phyloP scores from a whole-genome alignment of 2,113 vertebrate genomes.

The Coreoperca whiteheadi region DNA sequence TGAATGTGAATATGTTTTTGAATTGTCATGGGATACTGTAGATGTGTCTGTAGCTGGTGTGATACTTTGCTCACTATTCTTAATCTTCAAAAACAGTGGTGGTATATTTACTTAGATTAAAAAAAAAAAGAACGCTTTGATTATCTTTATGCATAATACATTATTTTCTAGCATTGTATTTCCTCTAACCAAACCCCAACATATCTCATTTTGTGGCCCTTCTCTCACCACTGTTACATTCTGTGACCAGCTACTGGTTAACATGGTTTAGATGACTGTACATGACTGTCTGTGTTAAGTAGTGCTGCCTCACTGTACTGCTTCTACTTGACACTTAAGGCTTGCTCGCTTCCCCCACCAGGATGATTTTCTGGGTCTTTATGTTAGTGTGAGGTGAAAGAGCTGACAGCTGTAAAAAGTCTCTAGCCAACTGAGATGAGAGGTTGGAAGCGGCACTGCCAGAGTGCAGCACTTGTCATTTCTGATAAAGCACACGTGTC shows the following conservation, averaged over 20 bases:
- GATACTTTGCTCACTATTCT: background rate
- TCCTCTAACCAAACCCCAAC: background rate
- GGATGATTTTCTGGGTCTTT: conserved; percentile 56
- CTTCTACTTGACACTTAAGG: conserved; percentile 22
- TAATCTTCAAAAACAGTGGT: background rate
- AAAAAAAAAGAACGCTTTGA: background rate
- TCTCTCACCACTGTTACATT: background rate
- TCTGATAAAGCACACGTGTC: conserved; percentile 70
- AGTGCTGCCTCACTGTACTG: conserved; percentile 21
- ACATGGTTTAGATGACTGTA: background rate
- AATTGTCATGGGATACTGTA: background rate
- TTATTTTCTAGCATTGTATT: background rate
- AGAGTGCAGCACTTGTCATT: conserved; percentile 77
- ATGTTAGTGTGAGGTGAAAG: conserved; percentile 71
- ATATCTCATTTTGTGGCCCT: background rate
- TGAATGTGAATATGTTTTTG: conserved; percentile 33
- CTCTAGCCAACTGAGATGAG: conserved; percentile 65
- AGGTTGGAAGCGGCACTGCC: conserved; percentile 62
- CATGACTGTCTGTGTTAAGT: background rate
- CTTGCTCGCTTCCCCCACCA: conserved; percentile 29
- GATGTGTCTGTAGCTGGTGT: background rate
- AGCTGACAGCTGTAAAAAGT: conserved; percentile 76
- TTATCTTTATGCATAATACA: background rate
- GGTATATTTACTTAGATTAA: background rate
- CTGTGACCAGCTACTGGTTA: conserved; percentile 5